phyloP scores from a whole-genome alignment of 2,113 vertebrate genomes.

The Nyctibius bracteatus region DNA sequence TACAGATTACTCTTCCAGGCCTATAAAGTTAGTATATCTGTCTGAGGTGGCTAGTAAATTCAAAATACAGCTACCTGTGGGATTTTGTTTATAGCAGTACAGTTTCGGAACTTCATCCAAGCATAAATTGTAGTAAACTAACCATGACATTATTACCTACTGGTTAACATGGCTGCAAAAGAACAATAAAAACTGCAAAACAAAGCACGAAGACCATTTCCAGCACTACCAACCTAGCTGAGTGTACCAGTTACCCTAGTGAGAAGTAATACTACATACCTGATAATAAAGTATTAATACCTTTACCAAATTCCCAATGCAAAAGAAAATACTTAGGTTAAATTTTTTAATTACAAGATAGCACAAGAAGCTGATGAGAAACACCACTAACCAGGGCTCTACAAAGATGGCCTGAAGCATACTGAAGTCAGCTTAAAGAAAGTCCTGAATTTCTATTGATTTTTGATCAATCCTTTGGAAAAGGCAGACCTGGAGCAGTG shows the following conservation, averaged over 20 bases:
- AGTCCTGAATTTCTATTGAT: not conserved
- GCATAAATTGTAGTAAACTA: not conserved
- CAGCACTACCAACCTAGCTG: not conserved
- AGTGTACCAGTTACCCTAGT: not conserved
- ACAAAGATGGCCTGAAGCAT: not conserved
- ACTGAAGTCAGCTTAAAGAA: not conserved
- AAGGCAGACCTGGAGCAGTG: not conserved
- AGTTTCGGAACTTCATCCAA: not conserved
- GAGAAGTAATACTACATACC: not conserved
- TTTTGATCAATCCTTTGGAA: not conserved
- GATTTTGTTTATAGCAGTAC: not conserved
- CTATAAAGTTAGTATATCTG: not conserved
- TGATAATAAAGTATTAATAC: not conserved
- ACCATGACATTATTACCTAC: not conserved
- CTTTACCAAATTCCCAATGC: not conserved
- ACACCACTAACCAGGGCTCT: not conserved
- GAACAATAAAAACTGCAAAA: not conserved
- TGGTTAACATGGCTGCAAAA: not conserved
- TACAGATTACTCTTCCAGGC: not conserved
- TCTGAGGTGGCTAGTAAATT: not conserved
- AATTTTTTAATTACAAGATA: not conserved
- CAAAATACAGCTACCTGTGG: not conserved
- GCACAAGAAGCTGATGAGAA: not conserved
- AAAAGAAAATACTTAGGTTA: not conserved
- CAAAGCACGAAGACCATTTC: not conserved